A percentile compares a stretch with the other conserved stretches of the same genome.
These are phyloP conservation scores for Drosophila ananassae DNA, from an alignment of 1,140 invertebrate species.

Conservation along the genomic window DNA sequence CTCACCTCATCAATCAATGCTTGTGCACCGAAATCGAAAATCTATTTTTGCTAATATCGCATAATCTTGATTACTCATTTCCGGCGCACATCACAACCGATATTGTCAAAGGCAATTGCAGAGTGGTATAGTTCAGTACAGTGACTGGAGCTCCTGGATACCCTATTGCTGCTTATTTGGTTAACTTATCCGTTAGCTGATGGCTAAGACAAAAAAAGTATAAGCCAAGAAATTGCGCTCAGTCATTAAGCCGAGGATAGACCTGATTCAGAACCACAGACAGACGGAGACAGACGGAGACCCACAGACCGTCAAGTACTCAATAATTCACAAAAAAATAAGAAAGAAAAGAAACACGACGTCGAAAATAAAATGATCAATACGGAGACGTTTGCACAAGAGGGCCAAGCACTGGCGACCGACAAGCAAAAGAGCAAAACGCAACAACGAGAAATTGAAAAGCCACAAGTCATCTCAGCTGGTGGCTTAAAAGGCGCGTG, in stretches of 20 bases:
- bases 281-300: conserved; percentile 32
- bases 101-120: conserved; percentile 75
- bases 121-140: not conserved
- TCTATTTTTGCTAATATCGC: conserved; percentile 78
- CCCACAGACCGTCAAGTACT: conserved; percentile 65
- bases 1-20: conserved; percentile 72
- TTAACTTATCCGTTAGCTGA: conserved; percentile 51
- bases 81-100: conserved; percentile 67
- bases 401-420: conserved; percentile 23
- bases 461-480: conserved; percentile 82
- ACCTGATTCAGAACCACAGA: conserved; percentile 33
- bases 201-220: conserved; percentile 74
- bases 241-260: conserved; percentile 62
- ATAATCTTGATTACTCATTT: conserved; percentile 82
- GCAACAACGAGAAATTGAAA: conserved; percentile 79
- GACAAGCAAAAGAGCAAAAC: conserved; percentile 63
- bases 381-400: conserved; percentile 42
- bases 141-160: conserved; percentile 29
- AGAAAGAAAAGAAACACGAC: conserved; percentile 15
- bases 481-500: conserved; percentile 82
- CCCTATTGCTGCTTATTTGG: conserved; percentile 21
- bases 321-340: conserved; percentile 70
- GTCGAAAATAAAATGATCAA: conserved; percentile 75
- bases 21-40: conserved; percentile 50
- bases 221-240: conserved; percentile 56